These are phyloP conservation scores for Saxidomus purpurata DNA, from an alignment of 1,140 invertebrate species.

Conservation along the genomic window DNA sequence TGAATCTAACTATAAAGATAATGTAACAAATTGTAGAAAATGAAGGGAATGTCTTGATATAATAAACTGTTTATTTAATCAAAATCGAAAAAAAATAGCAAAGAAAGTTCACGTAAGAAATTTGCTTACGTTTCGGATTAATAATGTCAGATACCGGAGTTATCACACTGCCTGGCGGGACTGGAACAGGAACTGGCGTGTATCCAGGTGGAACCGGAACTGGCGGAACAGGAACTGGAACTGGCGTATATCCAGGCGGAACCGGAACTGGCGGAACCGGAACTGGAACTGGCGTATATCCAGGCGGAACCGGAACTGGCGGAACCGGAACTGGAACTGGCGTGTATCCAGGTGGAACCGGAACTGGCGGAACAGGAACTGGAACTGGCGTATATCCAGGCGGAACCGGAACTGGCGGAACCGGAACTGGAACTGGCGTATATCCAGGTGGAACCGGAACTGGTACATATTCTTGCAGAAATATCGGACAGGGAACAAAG, in stretches of 20 bases:
- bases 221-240: neutral
- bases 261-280: neutral
- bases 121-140: no score
- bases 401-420: conserved; percentile 3
- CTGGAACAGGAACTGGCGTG: no score
- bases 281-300: neutral
- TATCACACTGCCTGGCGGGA: no score
- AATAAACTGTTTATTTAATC: no score
- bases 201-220: neutral
- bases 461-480: neutral
- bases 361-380: neutral
- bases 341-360: neutral
- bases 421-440: neutral
- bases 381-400: neutral
- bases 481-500: no score
- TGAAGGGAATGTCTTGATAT: no score
- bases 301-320: neutral
- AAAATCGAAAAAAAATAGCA: no score
- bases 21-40: no score
- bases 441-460: neutral
- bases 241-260: neutral
- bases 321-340: conserved; percentile 2
- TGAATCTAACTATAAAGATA: no score
- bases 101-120: no score
- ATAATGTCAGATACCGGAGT: no score